Evolutionary conservation across 2,797 vertebrate genomes (phyloP), one percentile per base, ranked within the genome.

Genomic region (Eptatretus atami): DNA sequence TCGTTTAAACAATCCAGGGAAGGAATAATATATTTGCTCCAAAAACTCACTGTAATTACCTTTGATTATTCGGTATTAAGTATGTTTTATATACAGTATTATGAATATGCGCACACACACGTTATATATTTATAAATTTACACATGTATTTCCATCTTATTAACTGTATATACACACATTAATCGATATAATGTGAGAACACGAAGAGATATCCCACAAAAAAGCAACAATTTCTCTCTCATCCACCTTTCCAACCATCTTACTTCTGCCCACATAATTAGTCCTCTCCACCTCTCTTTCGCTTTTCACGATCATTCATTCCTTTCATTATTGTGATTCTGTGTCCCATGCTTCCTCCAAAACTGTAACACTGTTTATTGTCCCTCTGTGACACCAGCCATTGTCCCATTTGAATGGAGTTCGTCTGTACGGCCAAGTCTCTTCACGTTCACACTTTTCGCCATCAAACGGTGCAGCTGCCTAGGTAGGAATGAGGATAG

Each of bases 361-460:
- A 64, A 44, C 10, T 65, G 6, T 63, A n/a, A 52, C 31, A 52
- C 15, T 82, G 72, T 57, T 15, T 14, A 54, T 63, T 44, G 31
- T 44, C 31, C 31, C 31, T 44, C 31, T 44, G 31, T 8, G 31
- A 44, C 68, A 66, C 63, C 71, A 94, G 90, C 87, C 44, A 95
- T 92, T 92, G 85, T 90, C 83, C 69, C 88, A 95, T 71, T 71
- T 96, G 65, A 96, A 83, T 0, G 83, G 88, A 5, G 85, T 94
- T 76, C 82, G 83, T 67, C 76, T 94, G 15, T 79, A 86, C 0
- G 87, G 83, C 53, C 53, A 84, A 83, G 71, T 75, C 81, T 0
- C 76, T 94, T 67, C 82, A 86, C 12, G 84, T 93, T 93, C 69
- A 83, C 85, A 0, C 68, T 87, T 66, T 96, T 15, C 94, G 92